Evolutionary conservation across 2,113 vertebrate species (phyloP).

Genomic region (Choloepus hoffmanni): DNA sequence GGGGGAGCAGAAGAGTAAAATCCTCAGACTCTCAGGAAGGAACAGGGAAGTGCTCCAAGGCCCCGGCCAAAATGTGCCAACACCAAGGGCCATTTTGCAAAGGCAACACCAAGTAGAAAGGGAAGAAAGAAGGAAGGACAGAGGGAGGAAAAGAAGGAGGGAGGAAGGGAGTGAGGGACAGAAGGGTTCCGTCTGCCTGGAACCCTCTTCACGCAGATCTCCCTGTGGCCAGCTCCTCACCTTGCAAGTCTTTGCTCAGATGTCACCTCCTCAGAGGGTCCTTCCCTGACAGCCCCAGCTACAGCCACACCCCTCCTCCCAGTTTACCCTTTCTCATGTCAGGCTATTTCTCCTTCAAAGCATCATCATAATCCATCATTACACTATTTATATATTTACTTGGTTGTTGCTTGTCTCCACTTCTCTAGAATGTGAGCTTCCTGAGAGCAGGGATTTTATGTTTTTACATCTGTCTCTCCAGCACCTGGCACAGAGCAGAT

Average conservation of each 20-base stretch:
- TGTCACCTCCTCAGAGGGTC: neutral
- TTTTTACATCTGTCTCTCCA: neutral
- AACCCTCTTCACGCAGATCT: neutral
- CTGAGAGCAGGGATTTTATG: neutral
- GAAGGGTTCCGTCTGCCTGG: neutral
- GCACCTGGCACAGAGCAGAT: neutral
- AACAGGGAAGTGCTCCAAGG: neutral
- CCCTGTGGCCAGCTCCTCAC: neutral
- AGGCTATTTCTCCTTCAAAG: slow-evolving; percentile 38
- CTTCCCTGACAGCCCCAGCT: neutral
- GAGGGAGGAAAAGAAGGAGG: neutral
- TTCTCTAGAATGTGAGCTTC: neutral
- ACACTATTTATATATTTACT: neutral
- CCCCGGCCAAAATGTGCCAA: neutral
- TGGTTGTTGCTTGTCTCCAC: neutral
- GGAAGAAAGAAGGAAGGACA: neutral
- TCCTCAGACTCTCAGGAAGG: neutral
- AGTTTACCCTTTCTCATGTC: neutral
- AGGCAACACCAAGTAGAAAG: neutral
- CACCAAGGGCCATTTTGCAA: neutral
- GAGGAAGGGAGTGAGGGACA: neutral
- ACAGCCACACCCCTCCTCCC: neutral
- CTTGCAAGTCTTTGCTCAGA: neutral
- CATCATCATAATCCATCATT: neutral
- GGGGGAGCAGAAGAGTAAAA: neutral